Conservation (phyloP, 2,113 vertebrate genomes). For the Leiothrix lutea region DNA sequence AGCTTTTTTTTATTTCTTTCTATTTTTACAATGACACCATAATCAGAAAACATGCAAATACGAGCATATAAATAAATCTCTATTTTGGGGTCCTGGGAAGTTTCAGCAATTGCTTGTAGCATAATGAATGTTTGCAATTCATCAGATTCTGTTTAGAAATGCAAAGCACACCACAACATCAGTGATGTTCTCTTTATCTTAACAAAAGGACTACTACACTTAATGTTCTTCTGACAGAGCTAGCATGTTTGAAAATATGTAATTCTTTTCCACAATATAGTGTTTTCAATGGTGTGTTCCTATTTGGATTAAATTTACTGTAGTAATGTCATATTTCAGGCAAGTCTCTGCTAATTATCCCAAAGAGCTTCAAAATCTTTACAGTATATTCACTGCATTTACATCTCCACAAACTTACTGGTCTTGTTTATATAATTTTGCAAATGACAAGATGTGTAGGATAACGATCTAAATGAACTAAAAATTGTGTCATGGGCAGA, state of each 20-base stretch:
- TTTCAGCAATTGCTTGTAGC: conserved; percentile 68
- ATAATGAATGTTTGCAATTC: conserved; percentile 79
- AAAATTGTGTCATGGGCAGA: conserved; percentile 47
- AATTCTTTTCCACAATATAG: conserved; percentile 8
- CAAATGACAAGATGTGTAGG: conserved; percentile 42
- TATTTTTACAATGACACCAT: conserved; percentile 25
- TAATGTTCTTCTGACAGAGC: conserved; percentile 46
- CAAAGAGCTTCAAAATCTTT: conserved; percentile 32
- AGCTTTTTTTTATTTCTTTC: background rate
- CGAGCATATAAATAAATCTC: conserved; percentile 69
- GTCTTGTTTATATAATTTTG: conserved; percentile 58
- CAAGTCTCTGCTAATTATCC: conserved; percentile 35
- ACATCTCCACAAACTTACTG: conserved; percentile 18
- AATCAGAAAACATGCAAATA: conserved; percentile 33
- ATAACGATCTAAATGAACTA: conserved; percentile 56
- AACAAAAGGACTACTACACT: conserved; percentile 61
- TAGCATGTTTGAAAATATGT: conserved; percentile 41
- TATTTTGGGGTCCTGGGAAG: conserved; percentile 73
- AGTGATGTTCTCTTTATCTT: conserved; percentile 72
- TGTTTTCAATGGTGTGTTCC: background rate
- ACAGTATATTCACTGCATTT: conserved; percentile 31
- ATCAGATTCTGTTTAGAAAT: conserved; percentile 74
- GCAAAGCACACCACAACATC: conserved; percentile 74
- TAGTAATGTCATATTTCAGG: background rate
- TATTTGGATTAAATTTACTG: conserved; percentile 21